phyloP scores from a whole-genome alignment of 1,140 invertebrate genomes.

The Neodiprion fabricii region DNA sequence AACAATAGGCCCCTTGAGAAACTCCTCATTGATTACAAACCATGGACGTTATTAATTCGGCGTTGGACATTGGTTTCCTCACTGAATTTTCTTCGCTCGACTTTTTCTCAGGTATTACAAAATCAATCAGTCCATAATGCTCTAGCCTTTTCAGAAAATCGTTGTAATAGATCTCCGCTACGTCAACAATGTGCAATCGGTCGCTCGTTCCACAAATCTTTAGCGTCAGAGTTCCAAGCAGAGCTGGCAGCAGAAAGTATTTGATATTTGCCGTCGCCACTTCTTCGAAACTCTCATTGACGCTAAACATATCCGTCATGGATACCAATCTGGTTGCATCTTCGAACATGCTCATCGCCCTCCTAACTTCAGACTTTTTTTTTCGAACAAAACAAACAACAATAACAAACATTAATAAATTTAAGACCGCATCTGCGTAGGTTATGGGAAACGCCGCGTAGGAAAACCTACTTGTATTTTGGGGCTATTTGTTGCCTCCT shows the following conservation, averaged over 20 bases:
- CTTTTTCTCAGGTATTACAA: slow-evolving; percentile 60
- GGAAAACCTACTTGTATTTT: slow-evolving; percentile 65
- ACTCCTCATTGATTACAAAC: slow-evolving; percentile 25
- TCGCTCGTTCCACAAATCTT: slow-evolving; percentile 70
- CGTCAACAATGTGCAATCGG: slow-evolving; percentile 72
- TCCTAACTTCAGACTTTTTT: slow-evolving; percentile 70
- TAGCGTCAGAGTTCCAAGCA: slow-evolving; percentile 78
- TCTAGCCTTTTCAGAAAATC: slow-evolving; percentile 84
- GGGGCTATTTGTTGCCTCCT: slow-evolving; percentile 67
- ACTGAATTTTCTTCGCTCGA: slow-evolving; percentile 28
- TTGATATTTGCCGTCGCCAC: slow-evolving; percentile 84
- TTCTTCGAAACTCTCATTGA: slow-evolving; percentile 89
- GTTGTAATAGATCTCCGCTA: slow-evolving; percentile 83
- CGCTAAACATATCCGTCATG: slow-evolving; percentile 81
- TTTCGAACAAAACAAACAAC: slow-evolving; percentile 9
- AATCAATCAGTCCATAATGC: slow-evolving; percentile 76
- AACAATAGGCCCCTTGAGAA: background rate
- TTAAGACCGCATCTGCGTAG: slow-evolving; percentile 21
- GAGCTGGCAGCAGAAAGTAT: slow-evolving; percentile 82
- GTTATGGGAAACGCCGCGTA: slow-evolving; percentile 25
- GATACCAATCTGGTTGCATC: slow-evolving; percentile 81
- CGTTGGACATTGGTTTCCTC: slow-evolving; percentile 37
- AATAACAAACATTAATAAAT: slow-evolving; percentile 16
- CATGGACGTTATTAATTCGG: slow-evolving; percentile 49
- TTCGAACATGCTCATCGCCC: slow-evolving; percentile 77